Conservation (phyloP, 2,797 vertebrate species). For the Gallinago stenura region DNA sequence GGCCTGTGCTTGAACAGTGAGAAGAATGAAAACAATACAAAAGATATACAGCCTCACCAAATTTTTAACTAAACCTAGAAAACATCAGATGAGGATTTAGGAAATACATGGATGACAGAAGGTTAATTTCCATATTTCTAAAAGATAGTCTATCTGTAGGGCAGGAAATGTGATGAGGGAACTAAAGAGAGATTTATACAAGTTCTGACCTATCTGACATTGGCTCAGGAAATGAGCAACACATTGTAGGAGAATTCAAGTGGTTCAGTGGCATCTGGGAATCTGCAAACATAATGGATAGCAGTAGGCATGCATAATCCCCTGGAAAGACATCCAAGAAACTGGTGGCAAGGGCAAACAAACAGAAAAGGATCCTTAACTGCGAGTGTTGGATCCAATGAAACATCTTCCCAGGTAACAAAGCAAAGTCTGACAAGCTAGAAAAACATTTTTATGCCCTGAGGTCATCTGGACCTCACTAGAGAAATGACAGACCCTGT, state of each 20-base stretch:
- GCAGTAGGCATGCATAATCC: constrained; percentile 49
- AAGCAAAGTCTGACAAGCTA: not conserved
- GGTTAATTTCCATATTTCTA: not conserved
- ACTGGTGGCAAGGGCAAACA: constrained; percentile 11
- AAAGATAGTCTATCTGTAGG: not conserved
- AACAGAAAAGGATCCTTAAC: not conserved
- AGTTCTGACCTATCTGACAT: constrained; percentile 39
- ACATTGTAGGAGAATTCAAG: constrained; percentile 18
- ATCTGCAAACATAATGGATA: constrained; percentile 52
- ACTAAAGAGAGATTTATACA: not conserved
- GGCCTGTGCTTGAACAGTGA: not conserved
- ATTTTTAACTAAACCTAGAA: not conserved
- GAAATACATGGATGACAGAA: not conserved
- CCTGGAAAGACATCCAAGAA: constrained; percentile 55
- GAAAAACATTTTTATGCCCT: constrained; percentile 30
- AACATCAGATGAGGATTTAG: not conserved
- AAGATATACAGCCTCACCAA: not conserved
- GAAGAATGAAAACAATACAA: not conserved
- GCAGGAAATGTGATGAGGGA: not conserved
- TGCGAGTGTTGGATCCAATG: not conserved
- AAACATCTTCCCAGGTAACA: constrained; percentile 13
- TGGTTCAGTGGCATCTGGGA: constrained; percentile 45
- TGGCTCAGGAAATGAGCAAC: constrained; percentile 15
- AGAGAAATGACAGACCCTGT: not conserved
- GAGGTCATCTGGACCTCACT: constrained; percentile 2